These are phyloP conservation scores for Pimephales promelas DNA, from an alignment of 2,113 vertebrate genomes.

Conservation along the genomic window DNA sequence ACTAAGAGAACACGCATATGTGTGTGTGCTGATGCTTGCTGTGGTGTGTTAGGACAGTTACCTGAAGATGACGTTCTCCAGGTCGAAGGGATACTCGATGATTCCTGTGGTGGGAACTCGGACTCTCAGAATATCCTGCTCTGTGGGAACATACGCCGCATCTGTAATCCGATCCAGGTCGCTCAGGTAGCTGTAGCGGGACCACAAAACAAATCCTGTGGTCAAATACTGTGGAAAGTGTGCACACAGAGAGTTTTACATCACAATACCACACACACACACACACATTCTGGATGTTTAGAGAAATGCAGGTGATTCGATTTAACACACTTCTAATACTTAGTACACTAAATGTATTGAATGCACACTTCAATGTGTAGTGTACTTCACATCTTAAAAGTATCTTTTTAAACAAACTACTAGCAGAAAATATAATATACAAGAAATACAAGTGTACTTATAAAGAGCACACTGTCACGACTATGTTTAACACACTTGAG, in stretches of 20 bases:
- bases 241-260: background rate
- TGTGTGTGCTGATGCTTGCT: background rate
- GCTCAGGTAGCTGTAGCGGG: conserved; percentile 66
- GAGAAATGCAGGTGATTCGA: background rate
- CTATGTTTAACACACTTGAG: background rate
- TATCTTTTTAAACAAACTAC: background rate
- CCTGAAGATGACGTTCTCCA: conserved; percentile 99
- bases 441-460: background rate
- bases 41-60: conserved; percentile 59
- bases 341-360: background rate
- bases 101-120: conserved; percentile 80
- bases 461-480: background rate
- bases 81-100: conserved; percentile 92
- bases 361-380: background rate
- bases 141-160: conserved; percentile 65
- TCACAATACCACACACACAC: background rate
- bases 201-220: background rate
- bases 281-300: background rate
- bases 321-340: background rate
- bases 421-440: background rate
- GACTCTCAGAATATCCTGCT: conserved; percentile 70
- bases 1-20: no score
- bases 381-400: background rate
- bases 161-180: conserved; percentile 71
- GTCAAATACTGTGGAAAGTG: background rate